Base-by-base conservation (phyloP, 2,113 vertebrate species). In the Sapajus apella region DNA sequence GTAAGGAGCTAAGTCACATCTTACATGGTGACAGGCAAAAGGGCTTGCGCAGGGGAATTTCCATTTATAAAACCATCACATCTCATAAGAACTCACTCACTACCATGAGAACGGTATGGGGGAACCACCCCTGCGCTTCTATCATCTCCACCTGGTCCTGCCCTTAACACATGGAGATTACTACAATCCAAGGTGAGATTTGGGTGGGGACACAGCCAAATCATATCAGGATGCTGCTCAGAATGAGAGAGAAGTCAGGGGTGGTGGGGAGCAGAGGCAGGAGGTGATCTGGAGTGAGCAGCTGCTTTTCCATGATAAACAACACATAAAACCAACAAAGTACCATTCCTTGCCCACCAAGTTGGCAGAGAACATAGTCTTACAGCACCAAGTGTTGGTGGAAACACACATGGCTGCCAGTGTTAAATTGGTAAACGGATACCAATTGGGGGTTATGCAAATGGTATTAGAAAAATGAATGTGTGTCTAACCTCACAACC, bases 341-440 rank as follows among this genome's bases (percentile, higher is more conserved):
- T 23, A 6, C 70, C 23, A 1, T 32, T 6, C 64, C 23, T 0
- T 2, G n/a, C n/a, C 66, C 25, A 40, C 76, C 68, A 68, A 43
- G 25, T 4, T 23, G 56, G 82, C 70, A 55, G 32, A 72, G 45
- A 25, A 32, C 45, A 37, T 7, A 7, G 14, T 37, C 75, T 52
- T 45, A 55, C 17, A 61, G 43, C 55, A 66, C 70, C 47, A 6
- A 5, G 5, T 75, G 12, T n/a, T 37, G 23, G 23, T 20, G 35
- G 61, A 6, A 61, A 9, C n/a, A 12, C 84, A 20, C 37, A 5
- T 25, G 72, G 0, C 55, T 30, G 35, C 58, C 9, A 9, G 16
- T 1, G 11, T 32, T 8, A 30, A 89, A 23, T 11, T 17, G 68
- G 37, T 18, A 68, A 12, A 30, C 5, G 6, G 72, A 50, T 64